Evolutionary conservation across 2,797 vertebrate species (phyloP), one percentile per base, ranked within the genome.

Genomic region (Sebastiscus albofasciatus): DNA sequence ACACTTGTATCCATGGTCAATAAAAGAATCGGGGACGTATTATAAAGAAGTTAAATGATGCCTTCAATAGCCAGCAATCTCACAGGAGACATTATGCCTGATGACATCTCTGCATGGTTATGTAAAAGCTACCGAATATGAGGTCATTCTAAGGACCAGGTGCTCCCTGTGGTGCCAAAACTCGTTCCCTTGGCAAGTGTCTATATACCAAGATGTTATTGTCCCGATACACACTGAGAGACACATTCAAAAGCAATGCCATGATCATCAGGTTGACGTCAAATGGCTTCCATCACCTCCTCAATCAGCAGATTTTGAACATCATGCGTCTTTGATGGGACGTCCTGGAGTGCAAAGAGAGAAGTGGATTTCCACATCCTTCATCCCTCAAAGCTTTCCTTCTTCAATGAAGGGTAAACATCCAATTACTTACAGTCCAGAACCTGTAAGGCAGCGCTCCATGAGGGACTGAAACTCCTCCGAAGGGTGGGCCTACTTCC

Each of bases 391-490:
- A 90, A 93, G 92, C 89, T 84, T 88, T 90, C 66, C 84, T 81
- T 87, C 89, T 91, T 92, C 91, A 85, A 72, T 86, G 82, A 86
- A 87, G 90, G 83, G 87, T 92, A 93, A 93, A 92, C 89, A 94
- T 90, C 90, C 90, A 90, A 92, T 92, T 93, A 93, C 92, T 90
- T 88, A 88, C 88, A 90, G 90, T 87, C 77, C 88, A 91, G 72
- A 84, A 89, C 83, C 89, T 90, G 86, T 82, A 77, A 87, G 82
- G 79, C 82, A 82, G 82, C 58, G 2, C 84, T 86, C 72, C 87
- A 75, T 52, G 79, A 88, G 90, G 85, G 89, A 93, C 83, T 74
- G 70, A 82, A 89, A 80, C 76, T 74, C 78, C 61, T 82, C 83
- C 6, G 24, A 89, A 83, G 78, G 90, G 81, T 80, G 87, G 84